Percentiles rank a stretch among this genome's conserved stretches.
Conservation (phyloP, 2,888 invertebrate genomes). For the Hymenopus coronatus region DNA sequence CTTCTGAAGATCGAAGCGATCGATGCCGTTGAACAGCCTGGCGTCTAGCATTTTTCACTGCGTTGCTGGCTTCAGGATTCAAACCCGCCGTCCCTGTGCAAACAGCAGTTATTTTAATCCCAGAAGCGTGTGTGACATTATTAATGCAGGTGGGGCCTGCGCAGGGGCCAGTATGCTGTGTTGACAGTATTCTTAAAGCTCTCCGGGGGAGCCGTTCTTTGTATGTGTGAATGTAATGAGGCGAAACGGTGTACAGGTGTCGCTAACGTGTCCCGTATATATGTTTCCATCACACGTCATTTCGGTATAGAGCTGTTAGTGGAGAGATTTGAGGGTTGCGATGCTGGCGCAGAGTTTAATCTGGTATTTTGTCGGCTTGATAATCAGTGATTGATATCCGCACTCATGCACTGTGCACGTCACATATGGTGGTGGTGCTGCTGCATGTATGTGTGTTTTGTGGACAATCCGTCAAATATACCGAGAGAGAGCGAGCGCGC, state of each 20-base stretch:
- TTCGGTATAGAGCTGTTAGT: conserved; percentile 23
- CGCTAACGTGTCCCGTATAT: conserved; percentile 25
- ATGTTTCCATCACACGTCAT: conserved; percentile 25
- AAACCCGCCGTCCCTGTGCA: not conserved
- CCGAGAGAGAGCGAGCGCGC: conserved; percentile 23
- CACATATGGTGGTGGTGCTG: conserved; percentile 9
- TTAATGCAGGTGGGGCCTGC: not conserved
- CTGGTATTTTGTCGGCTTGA: conserved; percentile 33
- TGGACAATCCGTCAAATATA: conserved; percentile 26
- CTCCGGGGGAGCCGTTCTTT: not conserved
- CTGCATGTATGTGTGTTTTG: conserved; percentile 19
- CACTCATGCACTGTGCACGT: conserved; percentile 25
- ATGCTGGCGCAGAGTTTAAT: conserved; percentile 27
- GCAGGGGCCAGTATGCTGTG: not conserved
- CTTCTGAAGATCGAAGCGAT: too few relatives aligned
- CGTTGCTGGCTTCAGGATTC: not conserved
- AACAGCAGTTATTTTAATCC: not conserved
- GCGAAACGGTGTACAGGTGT: conserved; percentile 23
- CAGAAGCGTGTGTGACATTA: not conserved
- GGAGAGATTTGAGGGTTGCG: conserved; percentile 21
- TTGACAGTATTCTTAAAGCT: conserved; percentile 18
- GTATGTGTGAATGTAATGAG: conserved; percentile 6
- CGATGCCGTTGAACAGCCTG: too few relatives aligned
- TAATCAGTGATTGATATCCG: conserved; percentile 33
- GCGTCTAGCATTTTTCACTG: not conserved